These are phyloP conservation scores for Drosophila ficusphila DNA, from an alignment of 1,140 invertebrate genomes.

Conservation along the genomic window DNA sequence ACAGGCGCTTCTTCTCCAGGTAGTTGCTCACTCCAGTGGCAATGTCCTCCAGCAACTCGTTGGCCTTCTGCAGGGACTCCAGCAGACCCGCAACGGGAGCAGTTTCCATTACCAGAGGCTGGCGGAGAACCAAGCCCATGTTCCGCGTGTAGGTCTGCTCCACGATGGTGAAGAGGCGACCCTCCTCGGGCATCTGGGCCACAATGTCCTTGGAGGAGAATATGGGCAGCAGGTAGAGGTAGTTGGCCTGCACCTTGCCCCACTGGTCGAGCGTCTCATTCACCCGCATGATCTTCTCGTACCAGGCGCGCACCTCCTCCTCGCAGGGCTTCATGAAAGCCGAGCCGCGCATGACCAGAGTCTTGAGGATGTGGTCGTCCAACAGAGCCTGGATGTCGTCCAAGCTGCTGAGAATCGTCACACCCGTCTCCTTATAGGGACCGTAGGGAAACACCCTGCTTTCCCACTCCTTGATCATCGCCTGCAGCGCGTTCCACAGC, in stretches of 20 bases:
- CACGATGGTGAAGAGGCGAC: slow-evolving; percentile 90
- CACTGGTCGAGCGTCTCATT: slow-evolving; percentile 94
- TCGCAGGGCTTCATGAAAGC: slow-evolving; percentile 96
- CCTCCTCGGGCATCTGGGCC: slow-evolving; percentile 96
- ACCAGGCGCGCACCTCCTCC: slow-evolving; percentile 92
- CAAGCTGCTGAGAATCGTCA: slow-evolving; percentile 90
- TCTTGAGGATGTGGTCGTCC: slow-evolving; percentile 95
- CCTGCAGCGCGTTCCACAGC: slow-evolving; percentile 90
- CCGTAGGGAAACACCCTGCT: slow-evolving; percentile 89
- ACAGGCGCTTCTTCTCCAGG: slow-evolving; percentile 95
- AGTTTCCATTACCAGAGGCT: slow-evolving; percentile 90
- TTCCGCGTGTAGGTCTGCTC: slow-evolving; percentile 91
- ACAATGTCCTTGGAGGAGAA: slow-evolving; percentile 97
- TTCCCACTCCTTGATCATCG: slow-evolving; percentile 95
- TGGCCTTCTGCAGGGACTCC: slow-evolving; percentile 90
- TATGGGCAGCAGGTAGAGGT: slow-evolving; percentile 96
- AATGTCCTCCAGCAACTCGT: slow-evolving; percentile 91
- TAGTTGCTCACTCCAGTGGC: slow-evolving; percentile 95
- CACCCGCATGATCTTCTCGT: slow-evolving; percentile 90
- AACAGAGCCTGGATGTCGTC: slow-evolving; percentile 94
- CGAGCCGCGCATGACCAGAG: slow-evolving; percentile 94
- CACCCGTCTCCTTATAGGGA: slow-evolving; percentile 91
- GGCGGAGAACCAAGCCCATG: slow-evolving; percentile 89
- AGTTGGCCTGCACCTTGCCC: slow-evolving; percentile 94
- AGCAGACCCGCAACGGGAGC: slow-evolving; percentile 90